Percentiles rank a stretch among this genome's conserved stretches.
Evolutionary conservation across 1,140 invertebrate genomes (phyloP).

Genomic region (Parasteatoda tepidariorum): DNA sequence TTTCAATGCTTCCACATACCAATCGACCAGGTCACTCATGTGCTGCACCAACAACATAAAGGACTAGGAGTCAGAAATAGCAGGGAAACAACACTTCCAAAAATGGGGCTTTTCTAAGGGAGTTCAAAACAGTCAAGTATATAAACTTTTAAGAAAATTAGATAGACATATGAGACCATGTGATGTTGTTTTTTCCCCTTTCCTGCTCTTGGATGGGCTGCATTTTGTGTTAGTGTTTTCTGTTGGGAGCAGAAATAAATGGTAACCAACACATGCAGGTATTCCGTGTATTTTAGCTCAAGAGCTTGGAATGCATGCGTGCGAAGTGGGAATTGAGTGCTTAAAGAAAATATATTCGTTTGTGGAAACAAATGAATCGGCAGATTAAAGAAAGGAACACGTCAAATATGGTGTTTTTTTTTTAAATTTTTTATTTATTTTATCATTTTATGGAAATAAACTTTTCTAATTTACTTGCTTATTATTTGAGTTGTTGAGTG

Average conservation of each 20-base stretch:
- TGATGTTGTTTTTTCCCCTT: conserved; percentile 19
- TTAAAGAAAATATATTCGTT: too few relatives aligned
- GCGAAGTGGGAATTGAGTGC: too few relatives aligned
- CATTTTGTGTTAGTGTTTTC: conserved; percentile 3
- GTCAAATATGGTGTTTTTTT: too few relatives aligned
- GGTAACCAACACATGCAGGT: not conserved
- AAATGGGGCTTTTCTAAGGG: conserved; percentile 57
- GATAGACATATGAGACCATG: conserved; percentile 58
- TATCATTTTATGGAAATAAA: too few relatives aligned
- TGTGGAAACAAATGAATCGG: too few relatives aligned
- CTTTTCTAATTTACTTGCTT: too few relatives aligned
- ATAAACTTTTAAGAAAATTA: conserved; percentile 56
- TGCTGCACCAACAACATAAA: conserved; percentile 64
- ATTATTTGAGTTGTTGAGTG: too few relatives aligned
- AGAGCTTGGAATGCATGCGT: not conserved
- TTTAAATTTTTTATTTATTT: too few relatives aligned
- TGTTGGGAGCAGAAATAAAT: not conserved
- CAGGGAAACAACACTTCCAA: conserved; percentile 60
- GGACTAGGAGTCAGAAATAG: conserved; percentile 61
- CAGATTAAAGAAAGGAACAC: too few relatives aligned
- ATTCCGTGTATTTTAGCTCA: too few relatives aligned
- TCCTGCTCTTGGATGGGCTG: conserved; percentile 4
- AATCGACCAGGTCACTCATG: conserved; percentile 64
- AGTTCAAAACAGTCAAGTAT: conserved; percentile 61
- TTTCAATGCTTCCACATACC: conserved; percentile 65